A percentile compares a stretch with the other conserved stretches of the same genome.
These are phyloP conservation scores for Dicerorhinus sumatrensis DNA, from an alignment of 2,113 vertebrate genomes.

Conservation along the genomic window DNA sequence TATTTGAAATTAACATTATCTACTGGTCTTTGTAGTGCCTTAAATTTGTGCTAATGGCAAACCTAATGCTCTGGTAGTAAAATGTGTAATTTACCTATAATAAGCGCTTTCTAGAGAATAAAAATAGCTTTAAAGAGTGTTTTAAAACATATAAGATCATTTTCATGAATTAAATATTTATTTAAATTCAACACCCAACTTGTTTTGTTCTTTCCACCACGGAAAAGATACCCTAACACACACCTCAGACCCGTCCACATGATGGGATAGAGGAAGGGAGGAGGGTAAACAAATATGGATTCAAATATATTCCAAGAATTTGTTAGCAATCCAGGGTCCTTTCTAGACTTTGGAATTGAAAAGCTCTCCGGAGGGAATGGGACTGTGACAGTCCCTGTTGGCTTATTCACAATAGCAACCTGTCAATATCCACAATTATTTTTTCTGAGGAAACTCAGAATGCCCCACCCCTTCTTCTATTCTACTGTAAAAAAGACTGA, in stretches of 20 bases:
- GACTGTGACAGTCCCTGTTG: not conserved
- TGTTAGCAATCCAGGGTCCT: constrained; percentile 28
- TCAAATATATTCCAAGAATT: constrained; percentile 26
- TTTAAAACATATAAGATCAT: constrained; percentile 85
- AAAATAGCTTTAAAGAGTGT: constrained; percentile 83
- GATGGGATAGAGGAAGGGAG: not conserved
- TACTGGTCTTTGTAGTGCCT: constrained; percentile 85
- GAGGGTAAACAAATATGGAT: not conserved
- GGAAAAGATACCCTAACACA: constrained; percentile 20
- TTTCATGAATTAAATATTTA: constrained; percentile 86
- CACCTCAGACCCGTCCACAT: not conserved
- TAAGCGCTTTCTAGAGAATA: constrained; percentile 82
- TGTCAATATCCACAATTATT: constrained; percentile 40
- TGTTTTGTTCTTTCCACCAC: constrained; percentile 74
- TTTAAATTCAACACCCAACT: constrained; percentile 78
- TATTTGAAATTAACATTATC: constrained; percentile 89
- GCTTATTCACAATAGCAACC: not conserved
- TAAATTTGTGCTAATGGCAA: constrained; percentile 87
- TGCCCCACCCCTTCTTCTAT: not conserved
- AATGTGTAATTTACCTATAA: constrained; percentile 87
- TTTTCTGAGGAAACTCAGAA: constrained; percentile 45
- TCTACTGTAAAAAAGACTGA: not conserved
- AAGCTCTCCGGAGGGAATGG: constrained; percentile 46
- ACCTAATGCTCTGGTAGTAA: constrained; percentile 85
- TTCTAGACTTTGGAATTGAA: constrained; percentile 46